Percentiles rank a stretch among this genome's conserved stretches.
phyloP scores from a whole-genome alignment of 2,888 invertebrate genomes.

The Deroplatys truncata region DNA sequence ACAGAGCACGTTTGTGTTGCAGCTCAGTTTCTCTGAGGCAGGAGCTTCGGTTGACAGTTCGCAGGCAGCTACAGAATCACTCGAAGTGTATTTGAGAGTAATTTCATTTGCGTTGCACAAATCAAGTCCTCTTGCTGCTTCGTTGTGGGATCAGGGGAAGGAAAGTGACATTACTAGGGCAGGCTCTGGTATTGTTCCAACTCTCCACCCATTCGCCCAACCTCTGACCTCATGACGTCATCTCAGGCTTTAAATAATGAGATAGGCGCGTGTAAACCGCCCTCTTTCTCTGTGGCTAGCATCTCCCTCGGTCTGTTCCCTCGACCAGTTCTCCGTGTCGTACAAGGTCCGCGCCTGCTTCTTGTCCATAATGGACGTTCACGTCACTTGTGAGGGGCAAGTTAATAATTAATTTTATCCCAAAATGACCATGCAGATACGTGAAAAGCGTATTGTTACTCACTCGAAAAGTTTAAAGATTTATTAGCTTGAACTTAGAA shows the following conservation, averaged over 20 bases:
- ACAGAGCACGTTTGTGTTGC: background rate
- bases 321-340: background rate
- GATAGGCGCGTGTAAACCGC: slow-evolving; percentile 6
- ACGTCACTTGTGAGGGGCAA: background rate
- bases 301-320: background rate
- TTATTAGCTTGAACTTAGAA: too few relatives aligned
- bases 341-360: background rate
- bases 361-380: background rate
- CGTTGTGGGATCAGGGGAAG: background rate
- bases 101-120: background rate
- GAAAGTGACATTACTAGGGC: background rate
- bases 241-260: slow-evolving; percentile 17
- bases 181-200: background rate
- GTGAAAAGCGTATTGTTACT: background rate
- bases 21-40: background rate
- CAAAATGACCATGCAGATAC: background rate
- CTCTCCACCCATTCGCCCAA: background rate
- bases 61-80: background rate
- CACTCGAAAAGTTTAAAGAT: too few relatives aligned
- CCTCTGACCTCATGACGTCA: slow-evolving; percentile 15
- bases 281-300: background rate
- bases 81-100: background rate
- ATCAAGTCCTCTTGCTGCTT: background rate
- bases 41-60: background rate
- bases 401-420: slow-evolving; percentile 12